phyloP scores from a whole-genome alignment of 2,888 invertebrate species.

The Barypeithes pellucidus region DNA sequence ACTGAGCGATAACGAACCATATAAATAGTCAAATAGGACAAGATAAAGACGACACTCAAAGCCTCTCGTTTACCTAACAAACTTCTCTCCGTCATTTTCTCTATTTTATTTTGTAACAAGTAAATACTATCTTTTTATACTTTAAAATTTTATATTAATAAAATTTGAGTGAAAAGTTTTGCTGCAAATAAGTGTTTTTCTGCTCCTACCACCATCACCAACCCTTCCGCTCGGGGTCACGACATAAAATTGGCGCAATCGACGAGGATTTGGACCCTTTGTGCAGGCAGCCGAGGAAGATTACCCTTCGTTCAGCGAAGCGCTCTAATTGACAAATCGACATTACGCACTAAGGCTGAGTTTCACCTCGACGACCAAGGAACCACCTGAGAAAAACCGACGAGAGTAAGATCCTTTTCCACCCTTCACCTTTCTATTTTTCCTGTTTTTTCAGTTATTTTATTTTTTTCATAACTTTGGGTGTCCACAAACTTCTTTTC shows the following conservation, averaged over 20 bases:
- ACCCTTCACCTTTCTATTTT: background rate
- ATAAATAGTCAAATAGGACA: no score
- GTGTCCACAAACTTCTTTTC: background rate
- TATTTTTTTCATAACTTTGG: background rate
- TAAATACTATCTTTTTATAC: no score
- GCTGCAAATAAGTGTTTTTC: background rate
- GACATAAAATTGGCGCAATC: slow-evolving; percentile 2
- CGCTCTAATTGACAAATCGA: background rate
- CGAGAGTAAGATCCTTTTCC: background rate
- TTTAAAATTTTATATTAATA: no score
- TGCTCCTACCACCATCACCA: background rate
- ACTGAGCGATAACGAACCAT: no score
- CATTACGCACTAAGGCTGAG: background rate
- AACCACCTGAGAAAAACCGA: background rate
- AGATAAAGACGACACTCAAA: no score
- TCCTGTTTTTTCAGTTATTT: background rate
- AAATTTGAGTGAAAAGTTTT: no score
- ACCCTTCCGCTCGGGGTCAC: slow-evolving; percentile 5
- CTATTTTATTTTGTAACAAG: no score
- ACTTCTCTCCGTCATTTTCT: no score
- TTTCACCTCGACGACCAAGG: background rate
- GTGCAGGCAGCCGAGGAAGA: background rate
- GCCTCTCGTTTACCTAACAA: no score
- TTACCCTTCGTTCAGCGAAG: background rate
- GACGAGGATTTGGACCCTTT: background rate